Conservation (phyloP, 35 echinoderm and acorn worm genomes). For the Ptychodera flava region DNA sequence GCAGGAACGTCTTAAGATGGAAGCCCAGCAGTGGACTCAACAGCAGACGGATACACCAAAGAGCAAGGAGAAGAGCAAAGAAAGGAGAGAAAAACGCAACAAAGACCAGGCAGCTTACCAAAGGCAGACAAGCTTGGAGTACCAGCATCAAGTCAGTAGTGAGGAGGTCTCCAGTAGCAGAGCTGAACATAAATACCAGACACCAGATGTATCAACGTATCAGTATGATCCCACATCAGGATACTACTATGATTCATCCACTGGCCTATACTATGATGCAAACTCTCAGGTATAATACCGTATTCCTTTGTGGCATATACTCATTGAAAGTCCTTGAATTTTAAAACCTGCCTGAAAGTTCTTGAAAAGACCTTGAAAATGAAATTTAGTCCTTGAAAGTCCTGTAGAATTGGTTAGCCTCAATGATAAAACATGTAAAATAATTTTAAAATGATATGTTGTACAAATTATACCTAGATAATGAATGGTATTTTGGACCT, state of each 20-base stretch:
- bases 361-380: too few species aligned
- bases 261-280: slow-evolving; percentile 72
- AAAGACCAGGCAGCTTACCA: too few species aligned
- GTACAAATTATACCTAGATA: too few species aligned
- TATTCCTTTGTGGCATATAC: too few species aligned
- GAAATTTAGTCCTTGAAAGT: too few species aligned
- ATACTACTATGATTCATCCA: slow-evolving; percentile 78
- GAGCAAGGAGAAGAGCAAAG: background rate
- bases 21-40: background rate
- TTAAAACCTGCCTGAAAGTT: too few species aligned
- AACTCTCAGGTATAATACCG: slow-evolving; percentile 90
- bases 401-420: too few species aligned
- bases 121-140: background rate
- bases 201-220: slow-evolving; percentile 78
- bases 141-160: background rate
- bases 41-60: background rate
- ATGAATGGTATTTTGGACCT: too few species aligned
- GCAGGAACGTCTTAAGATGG: slow-evolving; percentile 6
- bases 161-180: background rate
- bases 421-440: too few species aligned
- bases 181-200: background rate
- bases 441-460: too few species aligned
- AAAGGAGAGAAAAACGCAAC: background rate
- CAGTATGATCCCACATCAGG: slow-evolving; percentile 69
- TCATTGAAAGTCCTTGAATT: too few species aligned